Evolutionary conservation across 30 jellyfish, hydroid and myxozoan genomes (phyloP).

Genomic region (Phacellophora camtschatica): DNA sequence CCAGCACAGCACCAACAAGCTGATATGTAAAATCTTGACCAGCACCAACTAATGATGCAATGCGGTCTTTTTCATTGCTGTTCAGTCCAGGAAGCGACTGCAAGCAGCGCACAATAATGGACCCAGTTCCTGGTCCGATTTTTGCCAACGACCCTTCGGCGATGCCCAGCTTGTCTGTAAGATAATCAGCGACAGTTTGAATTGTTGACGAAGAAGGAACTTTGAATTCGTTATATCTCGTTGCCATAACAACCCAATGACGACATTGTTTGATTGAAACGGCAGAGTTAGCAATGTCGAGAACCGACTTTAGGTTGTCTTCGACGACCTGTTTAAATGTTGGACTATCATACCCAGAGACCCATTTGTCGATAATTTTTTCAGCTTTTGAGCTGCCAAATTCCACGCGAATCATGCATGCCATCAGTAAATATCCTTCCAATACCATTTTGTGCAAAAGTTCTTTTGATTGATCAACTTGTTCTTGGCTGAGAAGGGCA

Average conservation of each 20-base stretch:
- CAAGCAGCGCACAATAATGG: slow-evolving; percentile 41
- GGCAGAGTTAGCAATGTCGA: slow-evolving; percentile 71
- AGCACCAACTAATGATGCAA: slow-evolving; percentile 43
- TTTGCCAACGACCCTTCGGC: slow-evolving; percentile 63
- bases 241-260: slow-evolving; percentile 78
- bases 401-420: slow-evolving; percentile 55
- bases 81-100: slow-evolving; percentile 16
- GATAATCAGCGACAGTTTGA: slow-evolving; percentile 27
- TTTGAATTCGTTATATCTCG: slow-evolving; percentile 54
- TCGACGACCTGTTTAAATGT: slow-evolving; percentile 37
- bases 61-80: slow-evolving; percentile 46
- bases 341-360: slow-evolving; percentile 63
- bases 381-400: slow-evolving; percentile 54
- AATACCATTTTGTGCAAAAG: slow-evolving; percentile 52
- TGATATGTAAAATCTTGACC: slow-evolving; percentile 58
- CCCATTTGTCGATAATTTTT: slow-evolving; percentile 55
- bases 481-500: slow-evolving; percentile 58
- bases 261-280: slow-evolving; percentile 49
- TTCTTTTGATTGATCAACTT: slow-evolving; percentile 29
- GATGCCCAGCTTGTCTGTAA: slow-evolving; percentile 56
- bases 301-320: slow-evolving; percentile 59
- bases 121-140: slow-evolving; percentile 60
- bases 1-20: slow-evolving; percentile 55
- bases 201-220: slow-evolving; percentile 25
- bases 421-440: slow-evolving; percentile 52